Evolutionary conservation across 2,113 vertebrate species (phyloP).

Genomic region (Anguilla rostrata): DNA sequence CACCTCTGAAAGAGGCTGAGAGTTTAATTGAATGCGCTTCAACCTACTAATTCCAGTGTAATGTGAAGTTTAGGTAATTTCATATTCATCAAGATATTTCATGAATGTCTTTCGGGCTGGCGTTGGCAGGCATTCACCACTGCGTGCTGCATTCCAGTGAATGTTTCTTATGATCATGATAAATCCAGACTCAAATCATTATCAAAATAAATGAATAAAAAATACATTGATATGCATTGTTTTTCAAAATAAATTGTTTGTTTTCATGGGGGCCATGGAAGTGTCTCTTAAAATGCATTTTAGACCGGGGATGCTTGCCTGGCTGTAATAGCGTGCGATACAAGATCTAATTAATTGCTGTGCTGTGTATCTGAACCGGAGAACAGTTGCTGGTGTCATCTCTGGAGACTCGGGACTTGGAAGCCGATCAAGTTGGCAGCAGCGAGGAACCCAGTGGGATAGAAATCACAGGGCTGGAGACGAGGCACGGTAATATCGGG

Average conservation of each 20-base stretch:
- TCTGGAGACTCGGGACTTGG: slow-evolving; percentile 55
- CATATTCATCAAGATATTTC: too few species aligned
- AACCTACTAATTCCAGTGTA: neutral
- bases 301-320: neutral
- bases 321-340: slow-evolving; percentile 8
- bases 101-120: too few species aligned
- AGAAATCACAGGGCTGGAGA: neutral
- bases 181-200: too few species aligned
- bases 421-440: slow-evolving; percentile 57
- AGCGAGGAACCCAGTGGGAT: slow-evolving; percentile 4
- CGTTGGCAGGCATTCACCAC: too few species aligned
- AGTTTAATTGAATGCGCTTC: neutral
- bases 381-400: slow-evolving; percentile 32
- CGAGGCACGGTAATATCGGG: slow-evolving; percentile 16
- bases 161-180: too few species aligned
- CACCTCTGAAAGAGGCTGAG: neutral
- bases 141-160: too few species aligned
- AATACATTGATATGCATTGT: too few species aligned
- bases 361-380: slow-evolving; percentile 37
- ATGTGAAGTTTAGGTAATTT: neutral
- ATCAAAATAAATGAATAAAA: too few species aligned
- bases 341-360: slow-evolving; percentile 18
- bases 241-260: too few species aligned
- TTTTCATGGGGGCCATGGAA: neutral
- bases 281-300: neutral